Conservation (phyloP, 2,797 vertebrate genomes). For the Coracias cyanogaster region DNA sequence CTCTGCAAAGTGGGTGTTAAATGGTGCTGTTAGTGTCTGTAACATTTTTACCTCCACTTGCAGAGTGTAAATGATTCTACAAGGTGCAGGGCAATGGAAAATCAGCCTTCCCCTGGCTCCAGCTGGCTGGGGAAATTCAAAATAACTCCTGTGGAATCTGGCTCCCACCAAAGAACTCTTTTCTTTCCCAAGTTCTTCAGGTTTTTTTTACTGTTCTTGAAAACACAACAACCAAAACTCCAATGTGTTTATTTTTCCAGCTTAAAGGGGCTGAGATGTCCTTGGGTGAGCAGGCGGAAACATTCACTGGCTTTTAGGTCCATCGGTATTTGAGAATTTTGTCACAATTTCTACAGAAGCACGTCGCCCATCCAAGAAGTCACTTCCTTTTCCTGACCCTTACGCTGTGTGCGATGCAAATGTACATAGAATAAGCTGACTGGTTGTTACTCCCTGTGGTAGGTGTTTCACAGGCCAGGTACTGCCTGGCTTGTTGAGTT, state of each 20-base stretch:
- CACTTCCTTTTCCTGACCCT: neutral
- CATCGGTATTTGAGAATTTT: neutral
- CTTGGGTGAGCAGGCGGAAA: neutral
- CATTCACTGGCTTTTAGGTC: neutral
- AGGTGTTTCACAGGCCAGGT: neutral
- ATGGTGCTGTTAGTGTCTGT: neutral
- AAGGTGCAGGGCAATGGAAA: neutral
- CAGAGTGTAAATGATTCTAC: slow-evolving; percentile 45
- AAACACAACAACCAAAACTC: neutral
- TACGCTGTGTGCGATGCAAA: neutral
- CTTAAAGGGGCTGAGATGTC: neutral
- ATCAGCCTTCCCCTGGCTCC: neutral
- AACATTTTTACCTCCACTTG: neutral
- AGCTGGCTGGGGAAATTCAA: neutral
- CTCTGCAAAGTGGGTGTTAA: slow-evolving; percentile 57
- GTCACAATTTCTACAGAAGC: neutral
- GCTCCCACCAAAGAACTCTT: neutral
- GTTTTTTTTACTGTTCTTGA: neutral
- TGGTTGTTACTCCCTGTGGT: neutral
- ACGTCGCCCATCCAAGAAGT: neutral
- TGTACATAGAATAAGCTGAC: neutral
- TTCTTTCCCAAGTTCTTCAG: neutral
- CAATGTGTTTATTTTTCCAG: neutral
- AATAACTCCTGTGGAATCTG: neutral
- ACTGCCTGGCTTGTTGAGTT: neutral